Evolutionary conservation across 2,888 invertebrate genomes (phyloP).

Genomic region (Drosophila mulleri): DNA sequence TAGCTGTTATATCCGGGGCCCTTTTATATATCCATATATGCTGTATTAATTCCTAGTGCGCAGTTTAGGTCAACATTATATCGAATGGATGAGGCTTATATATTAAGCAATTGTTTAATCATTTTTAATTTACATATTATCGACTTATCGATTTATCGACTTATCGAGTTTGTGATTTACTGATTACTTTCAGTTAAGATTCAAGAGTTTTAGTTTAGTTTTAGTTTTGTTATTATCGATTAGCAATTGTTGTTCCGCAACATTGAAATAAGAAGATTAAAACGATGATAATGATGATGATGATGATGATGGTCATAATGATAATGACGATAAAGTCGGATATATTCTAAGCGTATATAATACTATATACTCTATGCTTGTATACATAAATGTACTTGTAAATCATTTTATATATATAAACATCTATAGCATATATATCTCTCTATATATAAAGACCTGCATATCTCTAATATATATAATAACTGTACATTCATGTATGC

Average conservation of each 20-base stretch:
- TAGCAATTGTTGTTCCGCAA: conserved; percentile 27
- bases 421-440: not conserved
- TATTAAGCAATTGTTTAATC: conserved; percentile 38
- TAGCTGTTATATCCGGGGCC: conserved; percentile 23
- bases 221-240: conserved; percentile 13
- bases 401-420: conserved; percentile 11
- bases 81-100: conserved; percentile 40
- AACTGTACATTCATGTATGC: conserved; percentile 59
- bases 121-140: conserved; percentile 26
- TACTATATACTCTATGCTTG: conserved; percentile 30
- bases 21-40: conserved; percentile 36
- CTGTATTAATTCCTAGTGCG: conserved; percentile 56
- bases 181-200: conserved; percentile 10
- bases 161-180: conserved; percentile 26
- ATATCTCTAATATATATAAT: conserved; percentile 33
- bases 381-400: conserved; percentile 35
- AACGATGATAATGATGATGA: conserved; percentile 9
- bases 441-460: conserved; percentile 5
- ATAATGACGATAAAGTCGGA: conserved; percentile 6
- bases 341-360: conserved; percentile 28
- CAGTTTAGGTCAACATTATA: conserved; percentile 46
- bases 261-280: conserved; percentile 18
- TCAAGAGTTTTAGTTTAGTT: conserved; percentile 12
- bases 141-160: conserved; percentile 22
- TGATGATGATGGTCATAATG: conserved; percentile 4